Conservation (phyloP, 2,888 invertebrate species). For the Apomyelois bistriatella region DNA sequence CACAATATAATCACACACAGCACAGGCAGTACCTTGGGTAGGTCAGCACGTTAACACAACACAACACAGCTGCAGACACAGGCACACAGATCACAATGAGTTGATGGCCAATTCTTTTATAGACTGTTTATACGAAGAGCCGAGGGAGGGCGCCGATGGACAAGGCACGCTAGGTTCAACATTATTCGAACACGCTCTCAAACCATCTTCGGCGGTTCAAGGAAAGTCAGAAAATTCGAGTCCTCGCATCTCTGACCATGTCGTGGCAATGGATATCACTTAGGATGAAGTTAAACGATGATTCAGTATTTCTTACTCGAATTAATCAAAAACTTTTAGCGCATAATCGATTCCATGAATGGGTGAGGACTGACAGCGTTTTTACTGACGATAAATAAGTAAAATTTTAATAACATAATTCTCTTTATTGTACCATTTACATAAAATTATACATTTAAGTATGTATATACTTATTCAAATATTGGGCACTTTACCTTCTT, state of each 20-base stretch:
- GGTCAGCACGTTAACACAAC: slow-evolving; percentile 60
- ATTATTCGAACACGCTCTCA: slow-evolving; percentile 20
- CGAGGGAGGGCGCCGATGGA: slow-evolving; percentile 50
- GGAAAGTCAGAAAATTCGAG: slow-evolving; percentile 4
- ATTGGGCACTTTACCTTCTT: too few species aligned
- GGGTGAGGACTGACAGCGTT: background rate
- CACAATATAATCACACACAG: background rate
- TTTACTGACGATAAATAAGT: background rate
- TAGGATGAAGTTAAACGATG: background rate
- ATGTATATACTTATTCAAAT: too few species aligned
- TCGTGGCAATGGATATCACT: slow-evolving; percentile 4
- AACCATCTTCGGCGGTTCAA: slow-evolving; percentile 1
- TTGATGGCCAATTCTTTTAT: slow-evolving; percentile 66
- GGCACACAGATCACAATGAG: slow-evolving; percentile 64
- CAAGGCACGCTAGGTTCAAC: slow-evolving; percentile 27
- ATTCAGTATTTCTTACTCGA: background rate
- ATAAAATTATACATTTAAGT: too few species aligned
- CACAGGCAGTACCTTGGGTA: slow-evolving; percentile 47
- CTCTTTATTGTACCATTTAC: too few species aligned
- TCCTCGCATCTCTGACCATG: background rate
- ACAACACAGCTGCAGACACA: slow-evolving; percentile 70
- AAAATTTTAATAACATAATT: too few species aligned
- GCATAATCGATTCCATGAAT: slow-evolving; percentile 3
- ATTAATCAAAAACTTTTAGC: slow-evolving; percentile 6
- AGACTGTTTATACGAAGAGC: slow-evolving; percentile 54